phyloP scores from a whole-genome alignment of 2,888 invertebrate genomes.

The Onthophagus sagittarius region DNA sequence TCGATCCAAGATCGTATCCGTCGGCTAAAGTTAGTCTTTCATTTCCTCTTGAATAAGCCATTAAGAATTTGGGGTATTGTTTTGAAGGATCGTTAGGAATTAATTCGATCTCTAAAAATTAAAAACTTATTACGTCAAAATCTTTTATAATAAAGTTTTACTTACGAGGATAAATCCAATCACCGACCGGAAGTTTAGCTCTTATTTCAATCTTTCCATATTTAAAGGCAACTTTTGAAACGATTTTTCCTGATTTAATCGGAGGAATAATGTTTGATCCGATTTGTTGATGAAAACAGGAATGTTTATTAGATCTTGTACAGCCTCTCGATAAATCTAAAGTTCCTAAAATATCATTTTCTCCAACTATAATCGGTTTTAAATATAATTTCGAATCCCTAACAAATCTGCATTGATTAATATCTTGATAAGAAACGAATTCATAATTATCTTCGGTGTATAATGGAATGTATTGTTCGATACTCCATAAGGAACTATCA shows the following conservation, averaged over 20 bases:
- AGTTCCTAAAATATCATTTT: slow-evolving; percentile 21
- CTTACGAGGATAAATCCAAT: slow-evolving; percentile 56
- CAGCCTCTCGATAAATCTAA: slow-evolving; percentile 25
- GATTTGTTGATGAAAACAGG: slow-evolving; percentile 4
- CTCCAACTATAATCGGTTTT: slow-evolving; percentile 46
- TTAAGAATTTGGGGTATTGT: slow-evolving; percentile 33
- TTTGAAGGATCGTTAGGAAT: slow-evolving; percentile 15
- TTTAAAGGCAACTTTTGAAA: slow-evolving; percentile 48
- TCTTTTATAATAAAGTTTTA: not conserved
- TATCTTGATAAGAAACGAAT: slow-evolving; percentile 61
- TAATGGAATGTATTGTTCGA: slow-evolving; percentile 56
- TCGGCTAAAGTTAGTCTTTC: slow-evolving; percentile 38
- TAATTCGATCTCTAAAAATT: slow-evolving; percentile 20
- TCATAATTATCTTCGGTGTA: slow-evolving; percentile 52
- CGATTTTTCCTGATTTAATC: slow-evolving; percentile 48
- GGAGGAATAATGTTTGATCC: slow-evolving; percentile 46
- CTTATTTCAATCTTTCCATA: slow-evolving; percentile 53
- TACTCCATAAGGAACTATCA: slow-evolving; percentile 53
- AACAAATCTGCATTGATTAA: slow-evolving; percentile 52
- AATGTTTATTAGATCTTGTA: slow-evolving; percentile 2
- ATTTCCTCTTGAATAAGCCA: slow-evolving; percentile 46
- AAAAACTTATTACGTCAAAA: not conserved
- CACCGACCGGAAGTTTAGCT: slow-evolving; percentile 54
- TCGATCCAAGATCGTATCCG: slow-evolving; percentile 46
- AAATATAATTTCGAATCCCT: slow-evolving; percentile 55